These are phyloP conservation scores for Odontothrips loti DNA, from an alignment of 2,888 invertebrate species.

Conservation along the genomic window DNA sequence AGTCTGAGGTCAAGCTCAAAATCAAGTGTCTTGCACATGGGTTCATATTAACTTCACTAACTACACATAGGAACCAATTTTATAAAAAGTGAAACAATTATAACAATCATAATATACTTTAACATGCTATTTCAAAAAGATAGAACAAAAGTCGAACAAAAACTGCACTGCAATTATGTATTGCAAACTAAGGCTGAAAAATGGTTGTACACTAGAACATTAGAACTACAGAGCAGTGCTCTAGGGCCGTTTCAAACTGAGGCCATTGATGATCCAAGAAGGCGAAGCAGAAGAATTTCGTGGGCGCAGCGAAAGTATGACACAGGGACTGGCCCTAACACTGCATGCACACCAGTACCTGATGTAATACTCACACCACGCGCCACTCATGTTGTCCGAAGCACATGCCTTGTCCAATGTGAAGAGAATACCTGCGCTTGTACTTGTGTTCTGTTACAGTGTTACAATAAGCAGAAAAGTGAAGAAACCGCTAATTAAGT, in stretches of 20 bases:
- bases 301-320: slow-evolving; percentile 72
- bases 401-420: slow-evolving; percentile 29
- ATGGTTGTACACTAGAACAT: too few relatives aligned
- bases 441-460: slow-evolving; percentile 47
- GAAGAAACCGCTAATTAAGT: slow-evolving; percentile 42
- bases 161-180: too few relatives aligned
- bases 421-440: slow-evolving; percentile 33
- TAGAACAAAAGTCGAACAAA: too few relatives aligned
- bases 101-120: not conserved
- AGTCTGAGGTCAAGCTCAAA: not conserved
- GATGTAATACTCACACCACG: slow-evolving; percentile 97
- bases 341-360: slow-evolving; percentile 81
- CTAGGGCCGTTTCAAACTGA: too few relatives aligned
- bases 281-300: slow-evolving; percentile 29
- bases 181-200: too few relatives aligned
- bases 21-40: not conserved
- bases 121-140: too few relatives aligned
- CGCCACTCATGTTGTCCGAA: slow-evolving; percentile 45
- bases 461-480: slow-evolving; percentile 47
- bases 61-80: not conserved
- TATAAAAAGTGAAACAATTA: slow-evolving; percentile 3
- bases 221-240: too few relatives aligned
- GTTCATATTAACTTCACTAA: not conserved
- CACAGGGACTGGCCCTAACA: slow-evolving; percentile 78
- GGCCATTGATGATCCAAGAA: not conserved